These are phyloP conservation scores for Tethya wilhelma DNA, from an alignment of 37 sponge, comb jelly and placozoan species.

Conservation along the genomic window DNA sequence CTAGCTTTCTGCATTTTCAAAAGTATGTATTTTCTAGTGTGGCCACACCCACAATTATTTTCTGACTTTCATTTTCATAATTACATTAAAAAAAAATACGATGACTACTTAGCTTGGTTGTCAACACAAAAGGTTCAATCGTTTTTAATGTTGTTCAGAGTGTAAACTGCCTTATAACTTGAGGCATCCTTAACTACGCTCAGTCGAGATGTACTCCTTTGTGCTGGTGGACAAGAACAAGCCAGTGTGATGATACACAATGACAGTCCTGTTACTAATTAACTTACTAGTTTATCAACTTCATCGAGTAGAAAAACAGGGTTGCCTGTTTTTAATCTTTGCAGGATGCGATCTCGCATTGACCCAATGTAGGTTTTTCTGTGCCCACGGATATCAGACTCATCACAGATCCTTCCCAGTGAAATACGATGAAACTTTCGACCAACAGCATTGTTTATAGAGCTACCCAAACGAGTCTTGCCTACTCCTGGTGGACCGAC, in stretches of 20 bases:
- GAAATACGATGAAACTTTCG: constrained; percentile 73
- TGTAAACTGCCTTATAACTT: no score
- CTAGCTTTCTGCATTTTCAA: no score
- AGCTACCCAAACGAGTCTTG: constrained; percentile 72
- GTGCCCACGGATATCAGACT: constrained; percentile 79
- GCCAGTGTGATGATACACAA: no score
- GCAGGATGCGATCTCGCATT: constrained; percentile 65
- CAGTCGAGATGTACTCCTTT: constrained; percentile 85
- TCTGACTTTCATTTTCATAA: no score
- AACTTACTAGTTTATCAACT: constrained; percentile 63
- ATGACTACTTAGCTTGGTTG: no score
- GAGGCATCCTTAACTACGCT: no score
- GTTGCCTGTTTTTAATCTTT: constrained; percentile 58
- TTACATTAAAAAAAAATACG: no score
- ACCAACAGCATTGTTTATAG: constrained; percentile 64
- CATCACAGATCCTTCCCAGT: constrained; percentile 74
- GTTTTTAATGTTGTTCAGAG: no score
- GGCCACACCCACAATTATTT: no score
- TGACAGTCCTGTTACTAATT: no score
- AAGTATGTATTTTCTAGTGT: no score
- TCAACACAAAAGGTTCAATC: no score
- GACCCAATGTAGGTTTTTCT: constrained; percentile 82
- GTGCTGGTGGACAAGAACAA: constrained; percentile 26
- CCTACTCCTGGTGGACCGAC: constrained; percentile 86
- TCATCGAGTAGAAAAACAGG: constrained; percentile 84